Percentiles rank a stretch among this genome's conserved stretches.
Evolutionary conservation across 2,113 vertebrate species (phyloP).

Genomic region (Tauraco erythrolophus): DNA sequence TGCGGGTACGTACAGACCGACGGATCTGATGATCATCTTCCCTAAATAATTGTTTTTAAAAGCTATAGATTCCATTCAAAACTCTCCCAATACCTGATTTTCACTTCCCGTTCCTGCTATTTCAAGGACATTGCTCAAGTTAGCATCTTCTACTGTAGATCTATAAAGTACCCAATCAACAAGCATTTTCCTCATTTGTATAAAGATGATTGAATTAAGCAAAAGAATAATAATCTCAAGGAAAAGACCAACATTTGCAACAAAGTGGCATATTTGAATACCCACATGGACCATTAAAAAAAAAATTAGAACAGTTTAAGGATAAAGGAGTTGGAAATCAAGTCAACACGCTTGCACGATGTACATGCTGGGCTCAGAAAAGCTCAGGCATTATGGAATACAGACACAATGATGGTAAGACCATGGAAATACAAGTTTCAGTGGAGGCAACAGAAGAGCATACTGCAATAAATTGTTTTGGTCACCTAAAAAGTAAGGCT

Average conservation of each 20-base stretch:
- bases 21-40: accelerated
- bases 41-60: accelerated
- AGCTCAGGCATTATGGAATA: accelerated
- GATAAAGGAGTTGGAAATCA: not conserved
- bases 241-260: not conserved
- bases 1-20: accelerated
- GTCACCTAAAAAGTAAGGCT: not conserved
- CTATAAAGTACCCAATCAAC: not conserved
- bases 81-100: not conserved
- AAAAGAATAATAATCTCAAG: not conserved
- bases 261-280: accelerated
- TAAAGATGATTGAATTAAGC: not conserved
- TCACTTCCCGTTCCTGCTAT: not conserved
- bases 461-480: not conserved
- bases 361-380: not conserved
- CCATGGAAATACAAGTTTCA: not conserved
- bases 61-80: accelerated
- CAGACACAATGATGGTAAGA: accelerated
- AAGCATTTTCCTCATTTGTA: not conserved
- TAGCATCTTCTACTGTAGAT: not conserved
- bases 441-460: not conserved
- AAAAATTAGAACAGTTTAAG: not conserved
- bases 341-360: accelerated
- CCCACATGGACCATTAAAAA: not conserved
- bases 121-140: not conserved